Base-by-base conservation (phyloP, 2,888 invertebrate species). In the Seira musarum region DNA sequence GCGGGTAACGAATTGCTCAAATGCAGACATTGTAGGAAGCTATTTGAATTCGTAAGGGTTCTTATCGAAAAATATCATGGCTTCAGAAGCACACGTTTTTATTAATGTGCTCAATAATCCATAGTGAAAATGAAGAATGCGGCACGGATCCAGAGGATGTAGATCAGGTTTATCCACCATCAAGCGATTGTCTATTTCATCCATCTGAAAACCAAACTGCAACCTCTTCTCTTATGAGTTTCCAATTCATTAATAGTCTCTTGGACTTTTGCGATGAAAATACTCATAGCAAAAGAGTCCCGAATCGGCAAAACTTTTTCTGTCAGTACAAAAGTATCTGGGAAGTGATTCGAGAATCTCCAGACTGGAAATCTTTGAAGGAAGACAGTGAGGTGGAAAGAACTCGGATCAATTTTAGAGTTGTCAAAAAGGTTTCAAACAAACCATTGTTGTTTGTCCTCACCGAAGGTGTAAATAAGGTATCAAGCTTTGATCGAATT, bases 211-310 rank as follows among this genome's bases (percentile, higher is more conserved):
- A 21, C 30, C 79, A 81, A 53, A 70, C 63, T 10, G 84, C 83
- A 0, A 75, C 30, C 1, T 65, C 84, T 1, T 84, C 84, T 8
- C 24, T 85, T 49, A 81, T 85, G 82, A 64, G 80, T 21, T 82
- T 84, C 21, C 80, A 73, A 10, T 85, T 78, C n/a, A 61, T 85
- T 8, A 30, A 82, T 2, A 72, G 66, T 2, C 67, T 85, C 0
- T 30, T 35, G 10, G 13, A 65, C 0, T 93, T 93, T 87, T 93
- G 93, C 87, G 91, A 92, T 85, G 90, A 91, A 46, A 89, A 89
- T 8, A 92, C 89, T 17, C 93, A 93, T 88, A 91, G 92, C 87
- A 89, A 89, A 5, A 90, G 91, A 79, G 91, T 92, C 0, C 93
- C 93, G 0, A 93, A 92, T 22, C 92, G 92, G 88, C 93, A 93